Evolutionary conservation across 2,113 vertebrate genomes (phyloP).

Genomic region (Heptranchias perlo): DNA sequence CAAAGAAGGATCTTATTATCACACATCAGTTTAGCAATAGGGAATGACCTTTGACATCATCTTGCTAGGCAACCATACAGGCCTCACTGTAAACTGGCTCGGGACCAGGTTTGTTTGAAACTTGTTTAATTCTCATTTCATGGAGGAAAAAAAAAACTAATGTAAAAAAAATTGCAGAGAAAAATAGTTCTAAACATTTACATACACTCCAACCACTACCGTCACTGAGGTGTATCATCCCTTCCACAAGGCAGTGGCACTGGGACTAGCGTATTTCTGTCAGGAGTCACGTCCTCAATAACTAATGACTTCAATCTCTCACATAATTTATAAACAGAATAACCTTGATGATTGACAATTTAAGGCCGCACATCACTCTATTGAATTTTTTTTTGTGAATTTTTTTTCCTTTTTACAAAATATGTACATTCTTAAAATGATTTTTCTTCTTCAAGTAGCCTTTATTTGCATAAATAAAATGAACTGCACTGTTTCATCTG

Average conservation of each 20-base stretch:
- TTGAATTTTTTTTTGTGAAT: not conserved
- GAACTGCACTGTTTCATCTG: not conserved
- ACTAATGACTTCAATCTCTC: slow-evolving; percentile 9
- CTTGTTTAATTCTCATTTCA: not conserved
- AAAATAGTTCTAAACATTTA: not conserved
- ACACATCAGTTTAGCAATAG: not conserved
- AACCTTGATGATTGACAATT: not conserved
- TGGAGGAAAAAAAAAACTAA: not conserved
- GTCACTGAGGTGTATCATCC: not conserved
- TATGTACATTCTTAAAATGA: slow-evolving; percentile 36
- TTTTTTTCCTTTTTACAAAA: slow-evolving; percentile 32
- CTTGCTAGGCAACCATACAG: not conserved
- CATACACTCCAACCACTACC: slow-evolving; percentile 9
- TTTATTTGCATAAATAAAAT: slow-evolving; percentile 34
- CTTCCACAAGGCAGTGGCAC: not conserved
- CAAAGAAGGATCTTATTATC: not conserved
- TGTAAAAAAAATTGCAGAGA: not conserved
- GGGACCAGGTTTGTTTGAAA: not conserved
- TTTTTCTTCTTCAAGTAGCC: slow-evolving; percentile 34
- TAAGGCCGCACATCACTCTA: slow-evolving; percentile 31
- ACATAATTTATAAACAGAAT: slow-evolving; percentile 28
- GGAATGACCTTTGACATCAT: not conserved
- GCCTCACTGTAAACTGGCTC: not conserved
- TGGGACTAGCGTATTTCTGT: not conserved
- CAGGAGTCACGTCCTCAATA: not conserved